phyloP scores from a whole-genome alignment of 1,140 invertebrate genomes.

The Drosophila pachea region DNA sequence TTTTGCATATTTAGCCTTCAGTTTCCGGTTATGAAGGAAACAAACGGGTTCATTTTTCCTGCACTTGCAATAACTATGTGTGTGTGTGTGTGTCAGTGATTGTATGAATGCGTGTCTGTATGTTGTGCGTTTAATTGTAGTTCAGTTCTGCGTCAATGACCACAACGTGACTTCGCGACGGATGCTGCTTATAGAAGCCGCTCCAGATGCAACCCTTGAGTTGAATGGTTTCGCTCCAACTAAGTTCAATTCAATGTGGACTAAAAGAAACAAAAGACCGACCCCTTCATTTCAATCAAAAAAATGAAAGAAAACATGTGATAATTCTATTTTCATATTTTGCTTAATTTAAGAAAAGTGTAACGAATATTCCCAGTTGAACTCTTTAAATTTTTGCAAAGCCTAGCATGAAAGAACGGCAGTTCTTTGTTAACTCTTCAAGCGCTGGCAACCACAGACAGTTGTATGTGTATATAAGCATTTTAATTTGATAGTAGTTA shows the following conservation, averaged over 20 bases:
- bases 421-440: conserved; percentile 39
- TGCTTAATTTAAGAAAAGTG: not conserved
- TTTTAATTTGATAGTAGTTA: conserved; percentile 42
- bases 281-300: not conserved
- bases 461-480: conserved; percentile 20
- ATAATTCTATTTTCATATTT: not conserved
- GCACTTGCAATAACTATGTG: conserved; percentile 41
- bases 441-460: conserved; percentile 20
- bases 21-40: conserved; percentile 77
- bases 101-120: conserved; percentile 12
- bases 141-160: conserved; percentile 65
- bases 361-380: not conserved
- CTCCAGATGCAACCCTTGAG: conserved; percentile 10
- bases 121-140: conserved; percentile 63
- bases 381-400: conserved; percentile 11
- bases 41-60: conserved; percentile 60
- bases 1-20: conserved; percentile 74
- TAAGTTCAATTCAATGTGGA: not conserved
- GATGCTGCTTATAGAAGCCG: not conserved
- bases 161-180: conserved; percentile 14
- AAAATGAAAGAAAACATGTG: too few relatives aligned
- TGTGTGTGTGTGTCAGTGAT: not conserved
- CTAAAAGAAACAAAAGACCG: not conserved
- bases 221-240: not conserved
- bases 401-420: conserved; percentile 34